Base-by-base conservation (phyloP, 2,888 invertebrate species). In the Apamea crenata region DNA sequence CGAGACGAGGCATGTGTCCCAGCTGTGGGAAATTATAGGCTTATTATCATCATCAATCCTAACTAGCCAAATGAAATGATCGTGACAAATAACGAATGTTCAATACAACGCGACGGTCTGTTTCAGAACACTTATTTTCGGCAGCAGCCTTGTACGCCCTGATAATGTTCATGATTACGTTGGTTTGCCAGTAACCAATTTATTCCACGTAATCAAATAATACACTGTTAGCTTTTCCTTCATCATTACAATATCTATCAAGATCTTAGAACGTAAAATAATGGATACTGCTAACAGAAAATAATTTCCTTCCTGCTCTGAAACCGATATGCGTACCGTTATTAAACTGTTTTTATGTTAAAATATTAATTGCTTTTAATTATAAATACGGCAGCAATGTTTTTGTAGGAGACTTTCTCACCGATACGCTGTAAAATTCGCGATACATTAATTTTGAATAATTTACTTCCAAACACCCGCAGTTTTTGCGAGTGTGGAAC, bases 321-420 rank as follows among this genome's bases (percentile, higher is more conserved):
- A 47, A 72, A 78, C 29, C 59, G 63, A 85, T 85, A 85, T 47
- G 65, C 78, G 82, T 81, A 59, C 1, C 53, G 59, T 80, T 67
- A 77, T 68, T 53, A 68, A 50, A 70, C 61, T 72, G 79, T 84
- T 80, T 74, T 56, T 81, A 40, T 44, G 21, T 56, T 12, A 59
- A 75, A 53, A 40, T 47, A 50, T 73, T 63, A 73, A 84, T 74
- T 81, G 59, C 32, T 56, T 74, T 70, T 69, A 44, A 81, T 77
- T 85, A 61, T 71, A 59, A 77, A 47, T 72, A 56, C 77, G 74
- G 78, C 56, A 78, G 74, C 61, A 61, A 59, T 36, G 59, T 74
- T 78, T 78, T 77, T 69, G 12, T 65, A 50, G 44, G 29, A 68
- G 68, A 75, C 78, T 82, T 81, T 85, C 71, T 36, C 73, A 84